phyloP scores from a whole-genome alignment of 2,888 invertebrate species.

The Melinaea menophilus region DNA sequence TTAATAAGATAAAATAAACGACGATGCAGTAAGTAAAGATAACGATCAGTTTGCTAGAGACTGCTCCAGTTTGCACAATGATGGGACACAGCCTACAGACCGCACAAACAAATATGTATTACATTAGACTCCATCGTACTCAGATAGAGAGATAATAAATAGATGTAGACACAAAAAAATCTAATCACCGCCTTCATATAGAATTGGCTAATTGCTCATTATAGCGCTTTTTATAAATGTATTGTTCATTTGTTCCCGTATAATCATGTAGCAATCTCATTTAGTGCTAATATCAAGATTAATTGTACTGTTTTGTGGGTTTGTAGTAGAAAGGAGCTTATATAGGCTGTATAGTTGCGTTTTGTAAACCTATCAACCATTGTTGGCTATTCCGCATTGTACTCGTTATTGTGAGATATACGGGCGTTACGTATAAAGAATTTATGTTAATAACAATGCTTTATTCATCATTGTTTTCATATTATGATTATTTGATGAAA shows the following conservation, averaged over 20 bases:
- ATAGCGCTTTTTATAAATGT: conserved; percentile 27
- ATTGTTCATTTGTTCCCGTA: conserved; percentile 16
- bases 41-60: conserved; percentile 17
- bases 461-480: too few species aligned
- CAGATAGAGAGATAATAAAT: conserved; percentile 8
- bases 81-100: conserved; percentile 8
- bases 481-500: too few species aligned
- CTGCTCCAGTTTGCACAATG: conserved; percentile 22
- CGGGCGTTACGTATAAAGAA: too few species aligned
- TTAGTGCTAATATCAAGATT: conserved; percentile 6
- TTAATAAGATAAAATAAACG: conserved; percentile 23
- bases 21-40: conserved; percentile 18
- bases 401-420: too few species aligned
- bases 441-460: too few species aligned
- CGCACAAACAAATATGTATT: conserved; percentile 3
- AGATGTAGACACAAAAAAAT: conserved; percentile 16
- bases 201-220: conserved; percentile 30
- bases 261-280: conserved; percentile 18
- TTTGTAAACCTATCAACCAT: neutral
- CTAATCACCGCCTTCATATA: conserved; percentile 16
- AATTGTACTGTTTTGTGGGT: neutral
- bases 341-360: neutral
- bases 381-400: neutral
- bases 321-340: neutral
- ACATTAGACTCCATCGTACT: neutral